Conservation (phyloP, 2,113 vertebrate species). For the Paracanthobrama guichenoti region DNA sequence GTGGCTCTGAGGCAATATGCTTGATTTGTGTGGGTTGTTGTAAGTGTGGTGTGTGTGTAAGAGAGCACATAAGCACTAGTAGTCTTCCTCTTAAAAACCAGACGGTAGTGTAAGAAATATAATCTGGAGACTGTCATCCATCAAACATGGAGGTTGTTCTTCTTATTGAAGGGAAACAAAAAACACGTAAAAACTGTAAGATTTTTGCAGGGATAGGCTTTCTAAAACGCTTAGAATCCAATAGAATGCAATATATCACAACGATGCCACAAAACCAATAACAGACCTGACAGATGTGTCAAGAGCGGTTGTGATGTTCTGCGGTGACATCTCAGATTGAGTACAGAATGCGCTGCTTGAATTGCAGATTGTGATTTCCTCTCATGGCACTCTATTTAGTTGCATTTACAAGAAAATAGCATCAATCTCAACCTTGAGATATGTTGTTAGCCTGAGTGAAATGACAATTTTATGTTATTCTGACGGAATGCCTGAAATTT, state of each 20-base stretch:
- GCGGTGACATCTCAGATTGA: constrained; percentile 41
- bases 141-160: constrained; percentile 1
- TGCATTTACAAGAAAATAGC: constrained; percentile 40
- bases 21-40: constrained; percentile 28
- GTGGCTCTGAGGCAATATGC: constrained; percentile 35
- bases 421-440: constrained; percentile 30
- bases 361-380: constrained; percentile 45
- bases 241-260: constrained; percentile 18
- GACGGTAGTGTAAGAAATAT: constrained; percentile 1
- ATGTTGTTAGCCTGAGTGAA: constrained; percentile 23
- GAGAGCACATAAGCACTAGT: constrained; percentile 2
- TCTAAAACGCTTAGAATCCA: not conserved
- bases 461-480: constrained; percentile 30
- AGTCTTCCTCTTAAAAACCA: constrained; percentile 8
- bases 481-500: not conserved
- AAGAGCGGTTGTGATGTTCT: constrained; percentile 29
- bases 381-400: constrained; percentile 31
- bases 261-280: constrained; percentile 38
- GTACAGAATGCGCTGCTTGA: constrained; percentile 32
- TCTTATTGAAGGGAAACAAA: not conserved
- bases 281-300: constrained; percentile 44
- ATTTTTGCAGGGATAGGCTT: not conserved
- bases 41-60: constrained; percentile 25
- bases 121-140: constrained; percentile 30
- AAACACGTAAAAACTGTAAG: not conserved